Evolutionary conservation across 2,888 invertebrate species (phyloP), one percentile per base, ranked within the genome.

Genomic region (Apamea epomidion): DNA sequence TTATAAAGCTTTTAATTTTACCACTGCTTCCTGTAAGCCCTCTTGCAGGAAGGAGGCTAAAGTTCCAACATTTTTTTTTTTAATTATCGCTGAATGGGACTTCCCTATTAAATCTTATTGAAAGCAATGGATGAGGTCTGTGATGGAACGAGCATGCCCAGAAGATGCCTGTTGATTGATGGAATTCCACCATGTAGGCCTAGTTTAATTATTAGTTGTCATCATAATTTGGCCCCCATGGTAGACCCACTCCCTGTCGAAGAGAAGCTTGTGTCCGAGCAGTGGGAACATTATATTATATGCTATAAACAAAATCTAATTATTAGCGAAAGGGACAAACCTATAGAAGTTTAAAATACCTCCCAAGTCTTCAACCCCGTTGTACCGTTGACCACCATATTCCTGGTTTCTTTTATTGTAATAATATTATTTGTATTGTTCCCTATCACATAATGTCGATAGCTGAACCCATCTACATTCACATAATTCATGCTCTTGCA

Each of bases 281-380:
- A 58, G n/a, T 58, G 58, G n/a, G n/a, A 58, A n/a, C 51, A 51
- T 51, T 51, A 18, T 12, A 12, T 10, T 25, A n/a, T 58, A 58
- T 58, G 58, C 58, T 58, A 58, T 25, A 25, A 25, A 58, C 10
- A 58, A 64, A 54, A 48, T 48, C 45, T 54, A 79, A 37, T 62
- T 69, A 81, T 80, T 29, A 80, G 16, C 2, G 18, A 67, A 82
- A 80, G 42, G n/a, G 25, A 84, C 80, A 87, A 84, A 87, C 75
- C 74, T 85, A 81, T 45, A 42, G 16, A 70, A 74, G 18, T 48
- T 77, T 74, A 54, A 80, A 79, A 88, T 95, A 98, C 98, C 97
- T 98, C 98, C 98, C 98, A 98, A 89, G 98, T 98, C 88, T 97
- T 98, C 88, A 98, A 95, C 48, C 98, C 98, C 29, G 98, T 99